Conservation (phyloP, 1,140 invertebrate genomes). For the Drosophila repleta region DNA sequence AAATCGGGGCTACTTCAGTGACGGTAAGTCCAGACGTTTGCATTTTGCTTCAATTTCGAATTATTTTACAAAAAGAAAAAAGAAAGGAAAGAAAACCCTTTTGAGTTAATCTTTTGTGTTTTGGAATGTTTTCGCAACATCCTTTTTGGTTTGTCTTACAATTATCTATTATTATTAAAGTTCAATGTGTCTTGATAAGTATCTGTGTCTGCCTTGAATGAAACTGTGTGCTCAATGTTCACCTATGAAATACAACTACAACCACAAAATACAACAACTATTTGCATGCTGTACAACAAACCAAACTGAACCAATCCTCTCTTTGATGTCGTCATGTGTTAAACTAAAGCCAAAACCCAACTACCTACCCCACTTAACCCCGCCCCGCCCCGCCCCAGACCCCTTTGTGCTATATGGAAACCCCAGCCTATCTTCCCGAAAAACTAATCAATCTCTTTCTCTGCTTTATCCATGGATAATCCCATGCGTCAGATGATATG, state of each 20-base stretch:
- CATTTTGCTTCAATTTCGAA: constrained; percentile 63
- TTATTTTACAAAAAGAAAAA: constrained; percentile 6
- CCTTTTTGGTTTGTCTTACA: constrained; percentile 28
- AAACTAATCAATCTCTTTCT: constrained; percentile 4
- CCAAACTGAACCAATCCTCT: constrained; percentile 41
- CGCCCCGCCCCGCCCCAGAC: neutral
- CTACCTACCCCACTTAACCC: constrained; percentile 1
- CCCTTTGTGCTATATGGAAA: constrained; percentile 1
- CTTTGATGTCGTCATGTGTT: constrained; percentile 72
- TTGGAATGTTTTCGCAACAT: constrained; percentile 75
- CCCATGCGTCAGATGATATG: constrained; percentile 74
- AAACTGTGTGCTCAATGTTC: constrained; percentile 78
- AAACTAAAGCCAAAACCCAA: neutral
- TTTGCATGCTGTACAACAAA: constrained; percentile 83
- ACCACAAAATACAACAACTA: constrained; percentile 76
- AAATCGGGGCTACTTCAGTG: constrained; percentile 86
- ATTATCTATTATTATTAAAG: constrained; percentile 36
- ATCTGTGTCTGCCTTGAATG: constrained; percentile 80
- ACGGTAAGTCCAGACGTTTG: constrained; percentile 87
- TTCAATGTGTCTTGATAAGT: constrained; percentile 83
- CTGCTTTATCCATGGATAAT: constrained; percentile 24
- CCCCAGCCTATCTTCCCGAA: constrained; percentile 2
- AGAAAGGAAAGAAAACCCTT: neutral
- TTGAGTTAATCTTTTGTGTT: constrained; percentile 13
- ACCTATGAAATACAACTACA: constrained; percentile 56